A percentile compares a stretch with the other conserved stretches of the same genome.
Conservation (phyloP, 2,888 invertebrate species). For the Drosophila kambysellisi region DNA sequence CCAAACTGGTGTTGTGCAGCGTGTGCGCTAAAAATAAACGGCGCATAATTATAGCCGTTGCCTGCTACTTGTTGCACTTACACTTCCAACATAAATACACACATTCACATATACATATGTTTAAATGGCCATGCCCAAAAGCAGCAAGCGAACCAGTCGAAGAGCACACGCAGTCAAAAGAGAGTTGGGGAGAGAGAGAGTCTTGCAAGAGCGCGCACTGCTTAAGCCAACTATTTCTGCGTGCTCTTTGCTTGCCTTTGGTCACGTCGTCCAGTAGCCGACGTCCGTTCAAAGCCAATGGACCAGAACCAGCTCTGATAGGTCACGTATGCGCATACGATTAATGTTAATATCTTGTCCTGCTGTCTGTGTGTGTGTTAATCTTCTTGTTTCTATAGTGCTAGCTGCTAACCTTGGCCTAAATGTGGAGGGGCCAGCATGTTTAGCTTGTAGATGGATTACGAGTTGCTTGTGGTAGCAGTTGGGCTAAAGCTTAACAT, state of each 20-base stretch:
- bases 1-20: slow-evolving; percentile 35
- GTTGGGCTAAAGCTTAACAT: slow-evolving; percentile 26
- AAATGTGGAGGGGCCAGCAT: slow-evolving; percentile 46
- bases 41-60: slow-evolving; percentile 60
- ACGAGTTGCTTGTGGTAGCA: slow-evolving; percentile 8
- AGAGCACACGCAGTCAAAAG: slow-evolving; percentile 19
- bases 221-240: slow-evolving; percentile 13
- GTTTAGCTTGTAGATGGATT: slow-evolving; percentile 12
- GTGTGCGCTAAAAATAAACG: slow-evolving; percentile 68
- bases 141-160: slow-evolving; percentile 22
- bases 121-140: slow-evolving; percentile 40
- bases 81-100: slow-evolving; percentile 26
- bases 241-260: slow-evolving; percentile 42
- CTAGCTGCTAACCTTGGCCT: slow-evolving; percentile 66
- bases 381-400: slow-evolving; percentile 48
- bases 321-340: slow-evolving; percentile 73
- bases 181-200: not conserved
- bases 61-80: slow-evolving; percentile 72
- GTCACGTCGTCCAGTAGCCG: slow-evolving; percentile 66
- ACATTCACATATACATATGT: not conserved
- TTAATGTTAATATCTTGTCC: slow-evolving; percentile 69
- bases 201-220: slow-evolving; percentile 42
- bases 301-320: slow-evolving; percentile 47
- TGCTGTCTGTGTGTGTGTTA: slow-evolving; percentile 43
- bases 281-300: slow-evolving; percentile 17